Base-by-base conservation (phyloP, 2,113 vertebrate genomes). In the Cyphomyrus discorhynchus region DNA sequence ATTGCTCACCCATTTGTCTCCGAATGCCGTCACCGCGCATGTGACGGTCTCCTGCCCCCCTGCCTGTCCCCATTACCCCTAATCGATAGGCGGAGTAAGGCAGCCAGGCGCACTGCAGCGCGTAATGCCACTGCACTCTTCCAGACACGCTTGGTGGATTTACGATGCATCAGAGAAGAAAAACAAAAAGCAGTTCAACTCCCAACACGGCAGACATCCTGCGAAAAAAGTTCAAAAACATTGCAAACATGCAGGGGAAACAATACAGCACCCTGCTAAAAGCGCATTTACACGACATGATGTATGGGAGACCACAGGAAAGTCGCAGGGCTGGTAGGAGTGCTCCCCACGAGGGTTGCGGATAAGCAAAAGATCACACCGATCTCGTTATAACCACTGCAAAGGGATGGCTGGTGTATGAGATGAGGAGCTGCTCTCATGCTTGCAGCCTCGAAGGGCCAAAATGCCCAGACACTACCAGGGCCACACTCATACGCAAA, bases 1-100 rank as follows among this genome's bases (percentile, higher is more conserved):
- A 94, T 95, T 94, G 94, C 90, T 91, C 89, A 90, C 56, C 90
- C 89, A 93, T 94, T 93, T 89, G 90, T 92, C 93, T 93, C 62
- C 84, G 58, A 89, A 74, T 50, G 50, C 89, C 56, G 53, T 88
- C 88, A 50, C 27, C 31, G 35, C 84, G 24, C 84, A 53, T 15
- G 21, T 39, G 52, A 62, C 80, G 86, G 90, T 70, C 89, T 77
- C 84, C 58, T 62, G n/a, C 88, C 56, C 74, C 27, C 46, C 87
- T 74, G 53, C 90, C 15, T 86, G 89, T 90, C 84, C 89, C 93
- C 91, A 93, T 94, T 93, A 94, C 49, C 80, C 62, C 42, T 92
- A 92, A 94, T 94, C 93, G 93, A 93, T 93, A 90, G 74, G 5
- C 39, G 45, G 49, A 87, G 58, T 45, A 35, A 82, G 53, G 66